Base-by-base conservation (phyloP, 2,888 invertebrate species). In the Ptilodon capucinus region DNA sequence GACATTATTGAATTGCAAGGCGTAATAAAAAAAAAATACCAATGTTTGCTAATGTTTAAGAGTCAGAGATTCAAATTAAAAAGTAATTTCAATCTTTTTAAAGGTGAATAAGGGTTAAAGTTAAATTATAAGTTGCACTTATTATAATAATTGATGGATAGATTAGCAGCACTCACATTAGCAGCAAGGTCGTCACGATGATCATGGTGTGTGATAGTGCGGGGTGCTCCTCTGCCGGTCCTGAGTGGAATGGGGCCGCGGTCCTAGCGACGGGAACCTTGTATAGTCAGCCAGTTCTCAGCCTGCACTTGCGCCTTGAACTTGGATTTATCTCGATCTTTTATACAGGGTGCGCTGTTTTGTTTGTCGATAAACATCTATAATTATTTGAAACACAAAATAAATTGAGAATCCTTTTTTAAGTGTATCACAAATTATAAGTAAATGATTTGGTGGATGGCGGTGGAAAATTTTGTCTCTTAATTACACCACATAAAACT, bases 301-400 rank as follows among this genome's bases (percentile, higher is more conserved):
- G 64, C 74, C 79, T 81, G 79, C 84, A 81, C 83, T 83, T 80
- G 79, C 65, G 79, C 76, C 84, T 87, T 90, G 86, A 90, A 88
- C 91, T 87, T 88, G 88, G 86, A 86, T 87, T 88, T 89, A 89
- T 90, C 90, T 89, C 86, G 81, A 84, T 84, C 76, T 71, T 58
- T 49, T 74, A 62, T 75, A 90, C 81, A 86, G 85, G 69, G 1
- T 85, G 91, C 48, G 71, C 54, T 25, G 1, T 39, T 42, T 54
- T 44, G 53, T 68, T 74, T 70, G 69, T 70, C 42, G 41, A 41
- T 47, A 42, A 46, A 47, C 44, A 54, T 50, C 19, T 7, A 2
- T 17, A 38, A 23, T 28, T 16, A 39, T 28, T 28, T 28, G 7
- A n/a, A n/a, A n/a, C n/a, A n/a, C n/a, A n/a, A n/a, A n/a, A n/a